phyloP scores from a whole-genome alignment of 1,140 invertebrate genomes.

The Colletes gigas region DNA sequence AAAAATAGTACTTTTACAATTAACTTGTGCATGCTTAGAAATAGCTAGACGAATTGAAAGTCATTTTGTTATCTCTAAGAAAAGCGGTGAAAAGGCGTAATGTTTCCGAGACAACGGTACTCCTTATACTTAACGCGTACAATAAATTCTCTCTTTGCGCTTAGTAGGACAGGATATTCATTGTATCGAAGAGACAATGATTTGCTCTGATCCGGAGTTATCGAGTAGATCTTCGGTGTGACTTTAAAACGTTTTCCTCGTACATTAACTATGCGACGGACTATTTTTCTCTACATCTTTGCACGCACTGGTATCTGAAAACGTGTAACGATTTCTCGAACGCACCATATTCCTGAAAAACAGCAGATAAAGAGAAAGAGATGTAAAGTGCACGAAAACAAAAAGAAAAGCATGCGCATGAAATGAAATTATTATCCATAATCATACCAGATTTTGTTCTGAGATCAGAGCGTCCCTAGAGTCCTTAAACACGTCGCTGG shows the following conservation, averaged over 20 bases:
- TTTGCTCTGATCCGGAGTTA: background rate
- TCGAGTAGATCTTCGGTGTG: constrained; percentile 4
- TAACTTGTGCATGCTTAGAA: no score
- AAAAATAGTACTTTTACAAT: no score
- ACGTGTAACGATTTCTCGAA: background rate
- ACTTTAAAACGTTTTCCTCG: constrained; percentile 6
- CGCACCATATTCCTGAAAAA: background rate
- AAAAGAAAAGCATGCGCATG: constrained; percentile 58
- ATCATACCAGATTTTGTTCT: constrained; percentile 79
- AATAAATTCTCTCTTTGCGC: constrained; percentile 3
- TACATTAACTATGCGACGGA: constrained; percentile 8
- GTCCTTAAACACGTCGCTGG: constrained; percentile 80
- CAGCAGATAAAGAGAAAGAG: background rate
- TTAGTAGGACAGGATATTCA: constrained; percentile 19
- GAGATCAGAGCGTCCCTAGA: constrained; percentile 80
- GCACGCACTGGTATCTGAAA: constrained; percentile 18
- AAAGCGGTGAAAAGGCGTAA: background rate
- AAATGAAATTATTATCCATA: constrained; percentile 67
- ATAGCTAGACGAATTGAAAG: no score
- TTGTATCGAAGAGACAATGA: background rate
- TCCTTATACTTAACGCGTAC: background rate
- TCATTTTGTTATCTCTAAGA: background rate
- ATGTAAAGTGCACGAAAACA: constrained; percentile 39
- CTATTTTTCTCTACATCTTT: constrained; percentile 7
- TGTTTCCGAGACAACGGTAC: background rate